Conservation (phyloP, 1,140 invertebrate genomes). For the Drosophila prosaltans region DNA sequence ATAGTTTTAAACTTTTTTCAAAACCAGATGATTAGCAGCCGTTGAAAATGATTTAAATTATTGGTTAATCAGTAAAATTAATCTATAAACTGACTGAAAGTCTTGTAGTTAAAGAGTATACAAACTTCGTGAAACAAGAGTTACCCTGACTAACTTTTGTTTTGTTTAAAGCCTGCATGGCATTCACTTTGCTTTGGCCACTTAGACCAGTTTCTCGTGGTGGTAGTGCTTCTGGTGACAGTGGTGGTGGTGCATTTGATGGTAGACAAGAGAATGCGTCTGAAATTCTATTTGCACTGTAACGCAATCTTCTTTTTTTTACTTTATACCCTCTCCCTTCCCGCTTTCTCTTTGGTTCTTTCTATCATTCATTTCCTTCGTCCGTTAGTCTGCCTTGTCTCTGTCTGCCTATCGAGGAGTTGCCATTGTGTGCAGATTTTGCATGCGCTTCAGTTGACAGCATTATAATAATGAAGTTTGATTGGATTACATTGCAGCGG, state of each 20-base stretch:
- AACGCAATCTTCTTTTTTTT: conserved; percentile 75
- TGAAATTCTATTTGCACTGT: conserved; percentile 75
- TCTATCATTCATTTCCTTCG: conserved; percentile 15
- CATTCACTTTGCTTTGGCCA: conserved; percentile 49
- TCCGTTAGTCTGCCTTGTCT: conserved; percentile 18
- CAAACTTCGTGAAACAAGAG: neutral
- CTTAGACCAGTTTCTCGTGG: conserved; percentile 49
- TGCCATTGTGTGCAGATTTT: conserved; percentile 47
- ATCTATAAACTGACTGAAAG: no score
- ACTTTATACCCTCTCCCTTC: conserved; percentile 21
- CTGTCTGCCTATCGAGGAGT: conserved; percentile 14
- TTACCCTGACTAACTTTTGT: conserved; percentile 22
- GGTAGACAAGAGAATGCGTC: conserved; percentile 47
- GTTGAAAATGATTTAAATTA: no score
- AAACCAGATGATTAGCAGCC: no score
- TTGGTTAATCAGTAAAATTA: no score
- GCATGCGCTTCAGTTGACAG: conserved; percentile 72
- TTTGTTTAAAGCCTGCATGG: conserved; percentile 66
- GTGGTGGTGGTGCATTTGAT: conserved; percentile 3
- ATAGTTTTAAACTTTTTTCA: no score
- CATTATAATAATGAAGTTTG: conserved; percentile 81
- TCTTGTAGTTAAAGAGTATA: neutral
- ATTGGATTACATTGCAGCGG: conserved; percentile 78
- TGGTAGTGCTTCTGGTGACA: no score
- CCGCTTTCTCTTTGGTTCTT: conserved; percentile 11